phyloP scores from a whole-genome alignment of 2,113 vertebrate species.

The Delphinapterus leucas region DNA sequence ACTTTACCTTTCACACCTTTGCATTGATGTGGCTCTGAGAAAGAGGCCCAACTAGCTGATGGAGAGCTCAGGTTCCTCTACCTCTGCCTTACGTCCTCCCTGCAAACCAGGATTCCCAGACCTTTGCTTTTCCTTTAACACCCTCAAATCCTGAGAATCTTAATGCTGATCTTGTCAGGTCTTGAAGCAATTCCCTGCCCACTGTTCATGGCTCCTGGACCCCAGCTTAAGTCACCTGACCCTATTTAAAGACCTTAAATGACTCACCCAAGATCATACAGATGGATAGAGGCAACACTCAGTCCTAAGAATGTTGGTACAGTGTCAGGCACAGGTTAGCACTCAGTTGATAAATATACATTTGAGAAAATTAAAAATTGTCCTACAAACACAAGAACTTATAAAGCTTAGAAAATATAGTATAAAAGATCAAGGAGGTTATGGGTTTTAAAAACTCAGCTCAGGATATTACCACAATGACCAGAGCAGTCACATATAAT shows the following conservation, averaged over 20 bases:
- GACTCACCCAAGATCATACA: background rate
- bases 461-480: background rate
- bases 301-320: background rate
- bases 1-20: background rate
- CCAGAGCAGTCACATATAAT: background rate
- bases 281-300: background rate
- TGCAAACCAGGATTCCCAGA: background rate
- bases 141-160: background rate
- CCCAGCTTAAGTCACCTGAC: background rate
- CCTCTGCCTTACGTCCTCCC: background rate
- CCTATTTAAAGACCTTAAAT: background rate
- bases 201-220: background rate
- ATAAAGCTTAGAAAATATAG: background rate
- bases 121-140: background rate
- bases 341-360: background rate
- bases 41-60: background rate
- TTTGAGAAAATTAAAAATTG: background rate
- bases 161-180: background rate
- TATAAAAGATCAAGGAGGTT: background rate
- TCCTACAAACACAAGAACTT: background rate
- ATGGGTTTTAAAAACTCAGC: background rate
- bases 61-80: background rate
- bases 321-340: background rate
- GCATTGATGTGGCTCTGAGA: background rate
- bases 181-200: background rate